Evolutionary conservation across 2,888 invertebrate species (phyloP).

Genomic region (Noctua pronuba): DNA sequence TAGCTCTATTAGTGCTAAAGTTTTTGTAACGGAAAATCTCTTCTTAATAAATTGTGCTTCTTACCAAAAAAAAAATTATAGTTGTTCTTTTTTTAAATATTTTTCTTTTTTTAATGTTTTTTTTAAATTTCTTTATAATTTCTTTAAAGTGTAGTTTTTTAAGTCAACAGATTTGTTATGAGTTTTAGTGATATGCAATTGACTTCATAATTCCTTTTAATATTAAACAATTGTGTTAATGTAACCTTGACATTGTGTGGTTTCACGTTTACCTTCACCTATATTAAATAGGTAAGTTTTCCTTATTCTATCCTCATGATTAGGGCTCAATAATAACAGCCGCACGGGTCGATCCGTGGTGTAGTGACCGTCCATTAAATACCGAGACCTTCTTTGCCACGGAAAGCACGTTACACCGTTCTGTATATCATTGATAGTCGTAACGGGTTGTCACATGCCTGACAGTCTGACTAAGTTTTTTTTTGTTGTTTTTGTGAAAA

Average conservation of each 20-base stretch:
- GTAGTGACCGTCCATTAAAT: background rate
- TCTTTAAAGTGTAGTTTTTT: background rate
- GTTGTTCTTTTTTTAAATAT: background rate
- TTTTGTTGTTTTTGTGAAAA: no score
- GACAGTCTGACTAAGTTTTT: no score
- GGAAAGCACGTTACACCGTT: background rate
- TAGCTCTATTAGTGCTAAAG: background rate
- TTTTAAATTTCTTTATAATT: background rate
- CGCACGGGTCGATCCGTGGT: background rate
- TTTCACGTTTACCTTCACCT: conserved; percentile 9
- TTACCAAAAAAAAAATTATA: no score
- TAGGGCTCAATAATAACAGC: background rate
- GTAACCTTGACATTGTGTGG: conserved; percentile 10
- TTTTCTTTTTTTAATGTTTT: background rate
- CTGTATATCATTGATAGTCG: background rate
- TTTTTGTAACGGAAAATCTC: background rate
- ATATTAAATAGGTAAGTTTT: conserved; percentile 11
- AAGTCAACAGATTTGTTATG: background rate
- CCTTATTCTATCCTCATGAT: background rate
- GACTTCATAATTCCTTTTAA: background rate
- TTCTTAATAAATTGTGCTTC: background rate
- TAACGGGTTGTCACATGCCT: no score
- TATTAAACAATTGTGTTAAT: background rate
- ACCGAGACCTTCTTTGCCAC: background rate
- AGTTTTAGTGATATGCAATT: background rate